Evolutionary conservation across 2,797 vertebrate species (phyloP).

Genomic region (Staurois parvus): DNA sequence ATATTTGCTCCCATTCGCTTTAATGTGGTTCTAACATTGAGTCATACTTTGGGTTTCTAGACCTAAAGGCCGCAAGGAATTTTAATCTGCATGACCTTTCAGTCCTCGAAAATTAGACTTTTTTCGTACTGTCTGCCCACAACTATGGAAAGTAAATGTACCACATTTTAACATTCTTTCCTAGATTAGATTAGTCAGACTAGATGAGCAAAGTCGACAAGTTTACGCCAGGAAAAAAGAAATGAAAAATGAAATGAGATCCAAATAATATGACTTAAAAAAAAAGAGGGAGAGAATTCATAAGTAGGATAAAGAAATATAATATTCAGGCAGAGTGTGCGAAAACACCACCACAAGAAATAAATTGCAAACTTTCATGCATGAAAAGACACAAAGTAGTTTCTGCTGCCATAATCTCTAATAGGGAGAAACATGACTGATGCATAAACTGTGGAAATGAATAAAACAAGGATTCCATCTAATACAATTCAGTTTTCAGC

Average conservation of each 20-base stretch:
- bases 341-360: constrained; percentile 18
- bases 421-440: constrained; percentile 53
- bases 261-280: constrained; percentile 46
- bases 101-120: constrained; percentile 14
- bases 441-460: constrained; percentile 48
- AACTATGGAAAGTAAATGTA: constrained; percentile 18
- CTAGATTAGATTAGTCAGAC: constrained; percentile 46
- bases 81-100: constrained; percentile 51
- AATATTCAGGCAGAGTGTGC: constrained; percentile 42
- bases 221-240: constrained; percentile 50
- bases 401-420: constrained; percentile 50
- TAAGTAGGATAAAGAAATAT: constrained; percentile 30
- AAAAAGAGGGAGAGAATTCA: constrained; percentile 22
- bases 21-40: constrained; percentile 5
- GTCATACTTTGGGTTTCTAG: constrained; percentile 9
- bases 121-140: constrained; percentile 15
- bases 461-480: constrained; percentile 45
- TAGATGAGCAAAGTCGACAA: constrained; percentile 45
- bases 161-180: constrained; percentile 44
- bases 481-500: constrained; percentile 3
- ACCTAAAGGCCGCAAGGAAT: constrained; percentile 30
- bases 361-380: constrained; percentile 57
- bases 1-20: background rate
- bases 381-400: constrained; percentile 45
- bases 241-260: constrained; percentile 55